These are phyloP conservation scores for Prietella phreatophila DNA, from an alignment of 2,113 vertebrate genomes.

Conservation along the genomic window DNA sequence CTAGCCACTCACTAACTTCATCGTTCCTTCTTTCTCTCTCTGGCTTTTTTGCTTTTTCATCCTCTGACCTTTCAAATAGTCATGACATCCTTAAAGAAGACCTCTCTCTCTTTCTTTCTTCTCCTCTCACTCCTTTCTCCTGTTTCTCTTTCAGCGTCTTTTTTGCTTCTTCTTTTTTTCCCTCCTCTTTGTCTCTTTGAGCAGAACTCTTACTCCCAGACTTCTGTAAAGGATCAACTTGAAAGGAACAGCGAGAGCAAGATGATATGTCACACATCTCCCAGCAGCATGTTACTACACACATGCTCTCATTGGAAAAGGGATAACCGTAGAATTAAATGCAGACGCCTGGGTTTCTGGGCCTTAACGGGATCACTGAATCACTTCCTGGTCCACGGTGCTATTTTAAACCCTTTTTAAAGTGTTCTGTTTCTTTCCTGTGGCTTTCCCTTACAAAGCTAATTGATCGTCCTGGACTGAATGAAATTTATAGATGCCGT, in stretches of 20 bases:
- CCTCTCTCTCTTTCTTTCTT: slow-evolving; percentile 30
- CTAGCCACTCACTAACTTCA: slow-evolving; percentile 43
- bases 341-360: neutral
- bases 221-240: slow-evolving; percentile 17
- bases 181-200: slow-evolving; percentile 10
- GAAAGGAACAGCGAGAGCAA: slow-evolving; percentile 9
- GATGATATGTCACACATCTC: slow-evolving; percentile 10
- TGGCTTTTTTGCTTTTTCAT: slow-evolving; percentile 28
- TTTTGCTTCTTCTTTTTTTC: neutral
- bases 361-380: neutral
- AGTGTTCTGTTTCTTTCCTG: neutral
- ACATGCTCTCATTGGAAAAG: neutral
- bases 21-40: slow-evolving; percentile 33
- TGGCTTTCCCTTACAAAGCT: neutral
- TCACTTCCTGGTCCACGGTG: neutral
- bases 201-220: slow-evolving; percentile 22
- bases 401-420: slow-evolving; percentile 17
- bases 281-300: slow-evolving; percentile 7
- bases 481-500: neutral
- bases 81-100: slow-evolving; percentile 30
- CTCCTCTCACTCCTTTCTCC: neutral
- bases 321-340: neutral
- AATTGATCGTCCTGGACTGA: neutral
- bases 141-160: slow-evolving; percentile 45
- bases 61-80: slow-evolving; percentile 28